Percentiles rank a stretch among this genome's conserved stretches.
These are phyloP conservation scores for Lontra canadensis DNA, from an alignment of 2,113 vertebrate genomes.

Conservation along the genomic window DNA sequence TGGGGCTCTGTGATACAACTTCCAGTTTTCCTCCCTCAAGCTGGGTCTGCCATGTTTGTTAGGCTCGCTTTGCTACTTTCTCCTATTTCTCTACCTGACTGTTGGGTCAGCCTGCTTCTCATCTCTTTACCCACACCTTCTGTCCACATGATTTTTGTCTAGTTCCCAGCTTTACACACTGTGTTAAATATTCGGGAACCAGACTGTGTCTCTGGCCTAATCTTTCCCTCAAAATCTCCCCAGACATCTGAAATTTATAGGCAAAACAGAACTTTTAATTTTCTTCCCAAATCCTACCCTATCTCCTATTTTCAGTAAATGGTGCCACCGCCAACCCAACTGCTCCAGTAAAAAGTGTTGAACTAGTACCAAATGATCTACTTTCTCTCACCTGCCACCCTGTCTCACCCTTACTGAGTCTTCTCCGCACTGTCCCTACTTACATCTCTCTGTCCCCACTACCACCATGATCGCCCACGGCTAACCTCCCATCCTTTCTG, in stretches of 20 bases:
- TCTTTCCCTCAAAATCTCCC: background rate
- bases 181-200: background rate
- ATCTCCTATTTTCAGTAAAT: background rate
- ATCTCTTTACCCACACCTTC: background rate
- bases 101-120: background rate
- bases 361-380: background rate
- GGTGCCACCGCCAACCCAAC: background rate
- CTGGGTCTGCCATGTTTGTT: background rate
- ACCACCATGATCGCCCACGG: background rate
- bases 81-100: background rate
- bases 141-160: background rate
- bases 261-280: background rate
- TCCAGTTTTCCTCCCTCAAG: background rate
- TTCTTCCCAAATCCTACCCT: background rate
- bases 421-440: background rate
- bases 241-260: background rate
- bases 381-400: background rate
- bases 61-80: background rate
- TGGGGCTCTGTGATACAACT: background rate
- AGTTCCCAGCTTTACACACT: background rate
- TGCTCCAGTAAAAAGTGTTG: background rate
- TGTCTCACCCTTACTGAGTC: background rate
- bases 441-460: background rate
- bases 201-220: background rate
- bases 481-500: background rate